These are phyloP conservation scores for Cnemophilus loriae DNA, from an alignment of 2,113 vertebrate species.

Conservation along the genomic window DNA sequence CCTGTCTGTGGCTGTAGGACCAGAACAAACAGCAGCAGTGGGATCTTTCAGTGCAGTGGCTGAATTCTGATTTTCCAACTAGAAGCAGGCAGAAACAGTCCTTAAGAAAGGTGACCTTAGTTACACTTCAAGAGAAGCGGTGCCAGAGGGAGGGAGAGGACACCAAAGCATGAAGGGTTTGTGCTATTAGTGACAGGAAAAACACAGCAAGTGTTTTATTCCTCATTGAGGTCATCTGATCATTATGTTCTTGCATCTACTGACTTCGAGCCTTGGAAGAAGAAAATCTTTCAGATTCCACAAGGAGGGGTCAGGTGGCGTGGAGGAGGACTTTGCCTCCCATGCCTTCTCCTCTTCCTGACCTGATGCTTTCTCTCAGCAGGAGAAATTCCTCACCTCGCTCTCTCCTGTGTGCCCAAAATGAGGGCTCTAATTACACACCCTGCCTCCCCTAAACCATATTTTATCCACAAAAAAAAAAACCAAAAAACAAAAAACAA, in stretches of 20 bases:
- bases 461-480: neutral
- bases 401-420: neutral
- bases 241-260: neutral
- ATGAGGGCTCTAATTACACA: neutral
- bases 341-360: neutral
- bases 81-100: neutral
- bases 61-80: neutral
- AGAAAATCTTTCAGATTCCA: neutral
- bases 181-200: neutral
- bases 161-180: neutral
- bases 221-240: neutral
- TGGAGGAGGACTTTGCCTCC: neutral
- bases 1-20: neutral
- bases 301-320: neutral
- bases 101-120: conserved; percentile 21
- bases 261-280: neutral
- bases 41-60: neutral
- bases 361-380: neutral
- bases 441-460: rapidly evolving
- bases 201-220: neutral
- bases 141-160: neutral
- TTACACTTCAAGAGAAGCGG: neutral
- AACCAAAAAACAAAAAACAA: too few species aligned
- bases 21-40: neutral
- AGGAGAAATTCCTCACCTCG: neutral